These are phyloP conservation scores for Pantherophis alleghaniensis DNA, from an alignment of 2,797 vertebrate genomes.

Conservation along the genomic window DNA sequence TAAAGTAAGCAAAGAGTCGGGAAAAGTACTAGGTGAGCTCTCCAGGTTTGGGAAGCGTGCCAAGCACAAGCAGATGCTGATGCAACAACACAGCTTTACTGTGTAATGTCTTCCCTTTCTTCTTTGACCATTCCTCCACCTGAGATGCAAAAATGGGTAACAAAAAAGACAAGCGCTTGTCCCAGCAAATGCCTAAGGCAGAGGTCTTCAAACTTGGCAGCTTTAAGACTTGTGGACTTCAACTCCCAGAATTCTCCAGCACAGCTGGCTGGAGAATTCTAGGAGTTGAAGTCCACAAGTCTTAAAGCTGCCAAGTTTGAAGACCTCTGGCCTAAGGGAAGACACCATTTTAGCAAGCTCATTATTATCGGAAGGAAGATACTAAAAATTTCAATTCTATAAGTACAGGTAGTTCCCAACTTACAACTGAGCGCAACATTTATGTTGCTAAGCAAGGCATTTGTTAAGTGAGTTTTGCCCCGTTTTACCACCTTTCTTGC, in stretches of 20 bases:
- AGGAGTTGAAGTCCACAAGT: too few relatives aligned
- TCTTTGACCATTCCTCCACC: not conserved
- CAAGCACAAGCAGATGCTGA: not conserved
- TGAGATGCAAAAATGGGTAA: not conserved
- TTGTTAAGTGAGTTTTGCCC: not conserved
- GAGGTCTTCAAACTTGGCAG: too few relatives aligned
- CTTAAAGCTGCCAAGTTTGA: too few relatives aligned
- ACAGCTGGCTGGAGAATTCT: too few relatives aligned
- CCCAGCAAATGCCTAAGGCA: too few relatives aligned
- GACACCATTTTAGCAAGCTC: not conserved
- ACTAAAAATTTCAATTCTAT: not conserved
- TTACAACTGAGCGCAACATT: not conserved
- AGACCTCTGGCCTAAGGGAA: not conserved
- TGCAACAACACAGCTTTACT: constrained; percentile 16
- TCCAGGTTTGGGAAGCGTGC: not conserved
- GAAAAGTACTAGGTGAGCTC: not conserved
- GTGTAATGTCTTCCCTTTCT: not conserved
- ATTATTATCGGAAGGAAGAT: not conserved
- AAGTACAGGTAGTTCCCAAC: not conserved
- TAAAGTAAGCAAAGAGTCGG: not conserved
- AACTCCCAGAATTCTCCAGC: too few relatives aligned
- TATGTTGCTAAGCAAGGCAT: not conserved
- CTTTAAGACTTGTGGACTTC: too few relatives aligned
- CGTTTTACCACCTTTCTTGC: not conserved
- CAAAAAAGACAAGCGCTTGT: not conserved